A percentile compares a stretch with the other conserved stretches of the same genome.
Evolutionary conservation across 1,140 invertebrate species (phyloP).

Genomic region (Wiebesia pumilae): DNA sequence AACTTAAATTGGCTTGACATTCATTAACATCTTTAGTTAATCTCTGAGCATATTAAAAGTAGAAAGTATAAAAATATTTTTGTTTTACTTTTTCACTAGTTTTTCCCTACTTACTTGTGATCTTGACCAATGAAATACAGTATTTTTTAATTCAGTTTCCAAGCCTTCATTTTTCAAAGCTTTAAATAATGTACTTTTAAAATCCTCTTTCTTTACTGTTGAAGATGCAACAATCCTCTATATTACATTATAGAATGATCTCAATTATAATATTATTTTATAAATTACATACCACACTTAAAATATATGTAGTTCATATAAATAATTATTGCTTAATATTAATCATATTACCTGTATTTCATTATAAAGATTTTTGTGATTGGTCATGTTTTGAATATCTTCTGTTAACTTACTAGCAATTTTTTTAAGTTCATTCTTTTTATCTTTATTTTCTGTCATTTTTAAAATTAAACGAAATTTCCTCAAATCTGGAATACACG

Average conservation of each 20-base stretch:
- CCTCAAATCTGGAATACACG: constrained; percentile 1
- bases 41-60: constrained; percentile 66
- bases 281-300: background rate
- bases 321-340: background rate
- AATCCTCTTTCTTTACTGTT: constrained; percentile 83
- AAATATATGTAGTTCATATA: too few relatives aligned
- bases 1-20: constrained; percentile 74
- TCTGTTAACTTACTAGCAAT: constrained; percentile 79
- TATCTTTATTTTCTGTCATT: constrained; percentile 32
- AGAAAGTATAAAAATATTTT: background rate
- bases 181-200: constrained; percentile 83
- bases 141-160: constrained; percentile 87
- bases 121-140: constrained; percentile 87
- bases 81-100: too few relatives aligned
- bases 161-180: constrained; percentile 84
- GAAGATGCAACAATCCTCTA: constrained; percentile 85
- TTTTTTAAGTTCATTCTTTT: constrained; percentile 77
- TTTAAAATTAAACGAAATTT: constrained; percentile 1
- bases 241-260: background rate
- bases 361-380: constrained; percentile 79
- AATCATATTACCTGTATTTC: constrained; percentile 77
- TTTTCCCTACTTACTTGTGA: constrained; percentile 72
- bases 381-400: constrained; percentile 79
- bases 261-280: background rate
- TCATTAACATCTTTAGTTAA: constrained; percentile 67